A percentile compares a stretch with the other conserved stretches of the same genome.
Conservation (phyloP, 1,140 invertebrate genomes). For the Drosophila ogumai region DNA sequence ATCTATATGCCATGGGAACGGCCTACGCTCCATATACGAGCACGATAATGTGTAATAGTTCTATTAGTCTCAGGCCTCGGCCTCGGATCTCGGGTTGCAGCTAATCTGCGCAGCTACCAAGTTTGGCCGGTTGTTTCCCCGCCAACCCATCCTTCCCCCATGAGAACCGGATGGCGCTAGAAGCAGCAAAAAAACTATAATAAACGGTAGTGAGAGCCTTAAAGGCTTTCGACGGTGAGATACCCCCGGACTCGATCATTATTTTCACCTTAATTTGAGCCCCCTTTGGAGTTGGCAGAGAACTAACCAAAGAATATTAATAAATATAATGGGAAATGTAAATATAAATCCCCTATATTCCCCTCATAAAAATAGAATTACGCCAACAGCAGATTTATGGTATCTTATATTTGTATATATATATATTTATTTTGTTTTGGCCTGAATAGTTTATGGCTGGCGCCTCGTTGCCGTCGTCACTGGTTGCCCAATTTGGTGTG, state of each 20-base stretch:
- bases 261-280: neutral
- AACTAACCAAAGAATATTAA: neutral
- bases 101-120: slow-evolving; percentile 76
- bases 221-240: neutral
- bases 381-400: slow-evolving; percentile 29
- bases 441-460: slow-evolving; percentile 77
- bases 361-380: slow-evolving; percentile 12
- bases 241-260: neutral
- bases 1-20: slow-evolving; percentile 62
- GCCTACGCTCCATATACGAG: slow-evolving; percentile 57
- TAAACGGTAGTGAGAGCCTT: slow-evolving; percentile 21
- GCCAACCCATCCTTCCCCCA: slow-evolving; percentile 28
- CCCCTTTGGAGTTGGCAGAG: neutral
- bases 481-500: slow-evolving; percentile 71
- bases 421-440: slow-evolving; percentile 46
- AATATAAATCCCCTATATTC: neutral
- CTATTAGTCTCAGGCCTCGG: slow-evolving; percentile 72
- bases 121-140: slow-evolving; percentile 45
- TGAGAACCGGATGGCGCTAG: slow-evolving; percentile 69
- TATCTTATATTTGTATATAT: neutral
- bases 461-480: slow-evolving; percentile 56
- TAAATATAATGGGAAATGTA: neutral
- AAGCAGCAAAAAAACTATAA: neutral
- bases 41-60: slow-evolving; percentile 80
- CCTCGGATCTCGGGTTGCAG: slow-evolving; percentile 74